These are phyloP conservation scores for Microchrysa polita DNA, from an alignment of 2,888 invertebrate genomes.

Conservation along the genomic window DNA sequence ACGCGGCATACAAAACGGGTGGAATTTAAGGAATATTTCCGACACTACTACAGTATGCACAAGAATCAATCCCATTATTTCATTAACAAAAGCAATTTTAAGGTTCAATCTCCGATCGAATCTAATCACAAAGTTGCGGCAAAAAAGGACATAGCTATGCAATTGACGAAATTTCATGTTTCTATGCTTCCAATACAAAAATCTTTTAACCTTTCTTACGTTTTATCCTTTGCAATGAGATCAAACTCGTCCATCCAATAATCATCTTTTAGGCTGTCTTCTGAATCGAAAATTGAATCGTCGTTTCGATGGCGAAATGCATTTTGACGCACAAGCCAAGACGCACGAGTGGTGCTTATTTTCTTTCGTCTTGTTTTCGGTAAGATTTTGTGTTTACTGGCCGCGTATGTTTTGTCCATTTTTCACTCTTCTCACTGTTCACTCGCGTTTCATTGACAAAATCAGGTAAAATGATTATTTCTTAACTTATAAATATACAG, in stretches of 20 bases:
- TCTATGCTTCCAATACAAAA: neutral
- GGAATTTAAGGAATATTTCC: too few species aligned
- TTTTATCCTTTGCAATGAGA: conserved; percentile 21
- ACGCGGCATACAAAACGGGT: too few species aligned
- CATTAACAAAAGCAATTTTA: too few species aligned
- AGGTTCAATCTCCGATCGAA: too few species aligned
- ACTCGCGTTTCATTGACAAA: neutral
- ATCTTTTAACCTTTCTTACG: conserved; percentile 24
- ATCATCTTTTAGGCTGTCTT: conserved; percentile 23
- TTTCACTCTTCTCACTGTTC: neutral
- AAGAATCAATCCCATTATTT: too few species aligned
- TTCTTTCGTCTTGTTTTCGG: neutral
- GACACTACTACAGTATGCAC: too few species aligned
- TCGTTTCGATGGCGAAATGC: neutral
- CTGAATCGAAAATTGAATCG: conserved; percentile 35
- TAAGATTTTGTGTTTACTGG: neutral
- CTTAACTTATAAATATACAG: too few species aligned
- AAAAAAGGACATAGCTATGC: too few species aligned
- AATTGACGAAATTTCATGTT: too few species aligned
- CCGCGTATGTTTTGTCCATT: conserved; percentile 27
- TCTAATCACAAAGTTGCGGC: too few species aligned
- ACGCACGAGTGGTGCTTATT: neutral
- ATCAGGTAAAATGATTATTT: neutral
- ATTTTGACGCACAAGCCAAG: neutral
- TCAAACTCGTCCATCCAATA: conserved; percentile 45